Evolutionary conservation across 2,113 vertebrate species (phyloP).

Genomic region (Leptobrachium leishanense): DNA sequence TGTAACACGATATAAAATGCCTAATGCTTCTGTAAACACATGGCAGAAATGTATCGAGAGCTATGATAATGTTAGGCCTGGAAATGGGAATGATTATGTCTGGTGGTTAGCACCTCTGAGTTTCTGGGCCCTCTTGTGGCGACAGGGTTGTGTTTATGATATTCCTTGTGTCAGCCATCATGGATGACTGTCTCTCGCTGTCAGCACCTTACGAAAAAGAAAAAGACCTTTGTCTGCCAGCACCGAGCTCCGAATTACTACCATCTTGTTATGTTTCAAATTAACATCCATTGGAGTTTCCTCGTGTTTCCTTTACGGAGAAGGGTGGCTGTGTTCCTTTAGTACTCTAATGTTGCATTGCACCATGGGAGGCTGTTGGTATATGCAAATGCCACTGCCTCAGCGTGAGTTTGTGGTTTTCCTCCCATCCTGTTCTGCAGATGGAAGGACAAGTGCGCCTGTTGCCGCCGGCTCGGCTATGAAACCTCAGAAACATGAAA

Average conservation of each 20-base stretch:
- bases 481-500: slow-evolving; percentile 42
- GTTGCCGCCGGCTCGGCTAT: slow-evolving; percentile 26
- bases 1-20: not conserved
- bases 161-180: slow-evolving; percentile 13
- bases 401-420: slow-evolving; percentile 43
- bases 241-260: not conserved
- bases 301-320: slow-evolving; percentile 19
- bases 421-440: slow-evolving; percentile 44
- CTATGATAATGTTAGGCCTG: not conserved
- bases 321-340: slow-evolving; percentile 37
- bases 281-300: slow-evolving; percentile 31
- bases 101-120: slow-evolving; percentile 7
- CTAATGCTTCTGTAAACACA: no score
- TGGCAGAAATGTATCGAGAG: not conserved
- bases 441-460: slow-evolving; percentile 38
- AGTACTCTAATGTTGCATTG: slow-evolving; percentile 17
- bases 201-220: slow-evolving; percentile 9
- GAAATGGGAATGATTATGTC: not conserved
- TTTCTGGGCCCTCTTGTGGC: not conserved
- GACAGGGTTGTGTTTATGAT: slow-evolving; percentile 7
- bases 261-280: slow-evolving; percentile 24
- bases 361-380: slow-evolving; percentile 46
- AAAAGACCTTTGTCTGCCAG: slow-evolving; percentile 28
- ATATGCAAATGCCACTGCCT: slow-evolving; percentile 41
- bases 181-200: slow-evolving; percentile 9